phyloP scores from a whole-genome alignment of 2,113 vertebrate species.

The Equus quagga region DNA sequence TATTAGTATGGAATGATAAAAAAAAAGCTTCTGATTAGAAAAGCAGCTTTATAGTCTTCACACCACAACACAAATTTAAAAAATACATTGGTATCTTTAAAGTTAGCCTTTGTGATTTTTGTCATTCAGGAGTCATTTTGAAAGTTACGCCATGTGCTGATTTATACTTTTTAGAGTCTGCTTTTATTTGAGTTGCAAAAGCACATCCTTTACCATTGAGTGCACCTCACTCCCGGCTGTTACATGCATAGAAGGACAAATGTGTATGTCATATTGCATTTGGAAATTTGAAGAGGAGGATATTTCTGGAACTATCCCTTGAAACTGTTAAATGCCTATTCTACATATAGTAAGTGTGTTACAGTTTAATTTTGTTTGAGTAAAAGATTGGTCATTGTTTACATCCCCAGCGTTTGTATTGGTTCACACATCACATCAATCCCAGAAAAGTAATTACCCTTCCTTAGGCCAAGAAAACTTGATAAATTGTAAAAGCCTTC shows the following conservation, averaged over 20 bases:
- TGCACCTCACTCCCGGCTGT: too few species aligned
- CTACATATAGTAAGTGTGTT: background rate
- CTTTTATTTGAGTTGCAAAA: background rate
- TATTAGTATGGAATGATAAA: background rate
- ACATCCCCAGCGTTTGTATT: background rate
- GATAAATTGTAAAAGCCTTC: conserved; percentile 70
- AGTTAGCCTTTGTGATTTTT: background rate
- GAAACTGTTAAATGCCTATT: background rate
- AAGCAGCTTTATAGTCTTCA: background rate
- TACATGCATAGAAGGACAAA: background rate
- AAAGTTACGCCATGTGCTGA: background rate
- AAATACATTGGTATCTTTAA: background rate
- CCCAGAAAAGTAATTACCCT: conserved; percentile 60
- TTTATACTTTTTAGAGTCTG: background rate
- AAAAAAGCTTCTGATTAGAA: background rate
- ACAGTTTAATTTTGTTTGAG: conserved; percentile 22
- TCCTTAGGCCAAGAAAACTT: conserved; percentile 56
- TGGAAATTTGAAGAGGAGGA: background rate
- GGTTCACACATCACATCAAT: conserved; percentile 29
- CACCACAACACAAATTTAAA: background rate
- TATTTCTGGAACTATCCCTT: background rate
- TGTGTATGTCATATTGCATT: background rate
- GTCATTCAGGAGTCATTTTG: background rate
- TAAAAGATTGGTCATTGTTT: background rate
- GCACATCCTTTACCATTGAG: background rate